Conservation (phyloP, 2,888 invertebrate genomes). For the Cheilosia vernalis region DNA sequence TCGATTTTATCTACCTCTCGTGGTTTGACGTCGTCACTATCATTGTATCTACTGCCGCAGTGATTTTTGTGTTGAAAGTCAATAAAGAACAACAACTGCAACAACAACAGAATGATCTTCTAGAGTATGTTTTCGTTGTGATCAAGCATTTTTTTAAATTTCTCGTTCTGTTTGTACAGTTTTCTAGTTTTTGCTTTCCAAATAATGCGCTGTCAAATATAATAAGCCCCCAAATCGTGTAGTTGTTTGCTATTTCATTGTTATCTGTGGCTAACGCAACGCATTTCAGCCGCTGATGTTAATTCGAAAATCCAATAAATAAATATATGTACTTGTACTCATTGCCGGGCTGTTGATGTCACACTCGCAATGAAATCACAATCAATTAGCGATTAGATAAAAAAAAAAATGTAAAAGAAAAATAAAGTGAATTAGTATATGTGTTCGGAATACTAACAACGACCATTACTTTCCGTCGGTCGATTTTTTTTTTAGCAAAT, state of each 20-base stretch:
- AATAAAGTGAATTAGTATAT: slow-evolving; percentile 13
- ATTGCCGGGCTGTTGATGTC: slow-evolving; percentile 47
- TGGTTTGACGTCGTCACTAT: slow-evolving; percentile 80
- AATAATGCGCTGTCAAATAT: slow-evolving; percentile 45
- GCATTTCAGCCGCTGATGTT: slow-evolving; percentile 11
- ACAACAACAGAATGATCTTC: slow-evolving; percentile 45
- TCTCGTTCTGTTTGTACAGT: slow-evolving; percentile 6
- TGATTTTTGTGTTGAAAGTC: slow-evolving; percentile 78
- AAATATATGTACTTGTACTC: not conserved
- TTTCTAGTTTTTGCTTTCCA: slow-evolving; percentile 23
- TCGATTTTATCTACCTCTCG: slow-evolving; percentile 77
- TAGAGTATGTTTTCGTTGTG: slow-evolving; percentile 52
- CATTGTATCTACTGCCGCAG: slow-evolving; percentile 76
- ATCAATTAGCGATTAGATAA: slow-evolving; percentile 60
- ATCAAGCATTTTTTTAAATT: slow-evolving; percentile 1
- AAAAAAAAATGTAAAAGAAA: slow-evolving; percentile 8
- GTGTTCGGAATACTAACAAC: slow-evolving; percentile 38
- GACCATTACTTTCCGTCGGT: slow-evolving; percentile 27
- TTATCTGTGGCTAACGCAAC: slow-evolving; percentile 23
- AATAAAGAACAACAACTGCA: slow-evolving; percentile 33
- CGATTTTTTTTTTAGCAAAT: slow-evolving; percentile 52
- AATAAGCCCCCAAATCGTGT: slow-evolving; percentile 15
- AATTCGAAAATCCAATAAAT: slow-evolving; percentile 46
- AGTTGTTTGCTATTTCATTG: slow-evolving; percentile 50
- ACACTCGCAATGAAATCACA: slow-evolving; percentile 52